Conservation (phyloP, 1,140 invertebrate genomes). For the Hirudo medicinalis region DNA sequence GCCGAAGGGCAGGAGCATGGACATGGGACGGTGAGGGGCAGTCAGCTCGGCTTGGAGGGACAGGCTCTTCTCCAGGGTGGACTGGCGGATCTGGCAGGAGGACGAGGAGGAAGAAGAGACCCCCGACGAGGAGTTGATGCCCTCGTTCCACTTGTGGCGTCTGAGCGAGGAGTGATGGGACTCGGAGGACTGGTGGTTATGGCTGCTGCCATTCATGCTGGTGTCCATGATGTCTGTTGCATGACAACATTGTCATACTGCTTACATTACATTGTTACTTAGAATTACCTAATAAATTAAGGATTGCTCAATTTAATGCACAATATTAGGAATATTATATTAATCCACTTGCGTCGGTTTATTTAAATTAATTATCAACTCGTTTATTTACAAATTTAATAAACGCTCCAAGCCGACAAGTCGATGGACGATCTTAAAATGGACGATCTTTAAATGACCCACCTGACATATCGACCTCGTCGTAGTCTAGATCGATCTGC, state of each 20-base stretch:
- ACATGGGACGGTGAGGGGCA: constrained; percentile 36
- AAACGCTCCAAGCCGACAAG: too few species aligned
- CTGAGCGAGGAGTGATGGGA: constrained; percentile 48
- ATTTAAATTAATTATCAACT: too few species aligned
- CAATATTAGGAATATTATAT: too few species aligned
- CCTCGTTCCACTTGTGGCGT: constrained; percentile 37
- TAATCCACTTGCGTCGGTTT: too few species aligned
- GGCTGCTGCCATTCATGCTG: constrained; percentile 17
- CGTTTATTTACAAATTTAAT: too few species aligned
- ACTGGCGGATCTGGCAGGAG: constrained; percentile 13
- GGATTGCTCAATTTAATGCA: too few species aligned
- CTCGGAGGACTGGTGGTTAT: constrained; percentile 36
- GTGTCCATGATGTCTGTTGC: constrained; percentile 12
- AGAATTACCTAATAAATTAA: too few species aligned
- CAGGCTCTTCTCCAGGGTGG: constrained; percentile 32
- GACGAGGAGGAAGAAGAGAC: not conserved
- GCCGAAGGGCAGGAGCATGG: constrained; percentile 32
- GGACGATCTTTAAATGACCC: too few species aligned
- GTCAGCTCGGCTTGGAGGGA: constrained; percentile 33
- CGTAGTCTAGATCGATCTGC: not conserved
- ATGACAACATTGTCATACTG: too few species aligned
- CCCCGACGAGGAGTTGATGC: not conserved
- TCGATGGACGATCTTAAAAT: too few species aligned
- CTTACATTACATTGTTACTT: too few species aligned
- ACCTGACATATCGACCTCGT: not conserved